Evolutionary conservation across 2,888 invertebrate species (phyloP).

Genomic region (Protonemura montana): DNA sequence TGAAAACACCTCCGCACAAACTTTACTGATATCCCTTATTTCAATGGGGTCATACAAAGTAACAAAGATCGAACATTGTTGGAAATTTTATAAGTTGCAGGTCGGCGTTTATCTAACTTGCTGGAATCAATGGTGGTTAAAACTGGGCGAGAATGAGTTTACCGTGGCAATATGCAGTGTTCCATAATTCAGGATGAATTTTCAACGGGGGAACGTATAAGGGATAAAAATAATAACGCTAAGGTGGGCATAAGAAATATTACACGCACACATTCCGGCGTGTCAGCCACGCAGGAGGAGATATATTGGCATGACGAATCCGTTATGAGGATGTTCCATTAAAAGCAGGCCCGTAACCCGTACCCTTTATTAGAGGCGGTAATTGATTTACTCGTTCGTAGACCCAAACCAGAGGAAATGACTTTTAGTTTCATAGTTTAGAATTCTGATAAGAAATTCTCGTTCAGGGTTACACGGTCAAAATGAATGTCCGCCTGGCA

Average conservation of each 20-base stretch:
- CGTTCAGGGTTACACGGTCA: not conserved
- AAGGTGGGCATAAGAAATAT: not conserved
- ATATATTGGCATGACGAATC: conserved; percentile 31
- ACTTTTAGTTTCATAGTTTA: not conserved
- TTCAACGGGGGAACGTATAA: not conserved
- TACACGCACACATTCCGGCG: not conserved
- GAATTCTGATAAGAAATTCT: not conserved
- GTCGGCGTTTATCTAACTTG: not conserved
- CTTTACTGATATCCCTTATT: conserved; percentile 36
- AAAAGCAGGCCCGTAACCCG: not conserved
- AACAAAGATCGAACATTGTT: conserved; percentile 40
- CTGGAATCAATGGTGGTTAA: not conserved
- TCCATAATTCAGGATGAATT: conserved; percentile 19
- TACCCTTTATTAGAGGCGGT: not conserved
- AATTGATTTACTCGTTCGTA: not conserved
- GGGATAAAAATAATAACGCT: not conserved
- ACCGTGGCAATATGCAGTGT: not conserved
- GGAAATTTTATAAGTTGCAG: conserved; percentile 21
- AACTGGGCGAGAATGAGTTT: not conserved
- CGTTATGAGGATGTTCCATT: conserved; percentile 13
- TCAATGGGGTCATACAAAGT: conserved; percentile 36
- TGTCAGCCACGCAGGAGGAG: conserved; percentile 1
- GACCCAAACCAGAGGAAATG: not conserved
- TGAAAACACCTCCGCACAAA: conserved; percentile 36
- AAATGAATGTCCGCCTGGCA: not conserved